Evolutionary conservation across 35 echinoderm and acorn worm genomes (phyloP).

Genomic region (Apostichopus parvimensis): DNA sequence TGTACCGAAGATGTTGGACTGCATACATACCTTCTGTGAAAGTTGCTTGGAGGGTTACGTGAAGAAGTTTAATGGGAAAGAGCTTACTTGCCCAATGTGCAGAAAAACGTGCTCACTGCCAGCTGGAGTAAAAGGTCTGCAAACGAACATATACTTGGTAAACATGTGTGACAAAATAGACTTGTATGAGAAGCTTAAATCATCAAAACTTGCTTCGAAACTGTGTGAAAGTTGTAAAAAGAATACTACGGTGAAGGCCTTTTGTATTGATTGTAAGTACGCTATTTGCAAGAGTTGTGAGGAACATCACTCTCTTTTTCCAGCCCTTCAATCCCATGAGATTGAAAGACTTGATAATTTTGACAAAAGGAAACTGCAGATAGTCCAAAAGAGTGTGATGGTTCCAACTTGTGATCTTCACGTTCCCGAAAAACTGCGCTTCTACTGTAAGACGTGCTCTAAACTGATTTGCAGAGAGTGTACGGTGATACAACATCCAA

Average conservation of each 20-base stretch:
- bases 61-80: not conserved
- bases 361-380: not conserved
- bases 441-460: constrained; percentile 61
- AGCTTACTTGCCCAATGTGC: constrained; percentile 14
- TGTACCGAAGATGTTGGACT: too few relatives aligned
- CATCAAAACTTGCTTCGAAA: not conserved
- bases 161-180: constrained; percentile 23
- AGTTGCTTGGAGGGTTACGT: constrained; percentile 25
- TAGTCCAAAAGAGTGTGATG: not conserved
- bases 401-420: constrained; percentile 30
- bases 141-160: constrained; percentile 4
- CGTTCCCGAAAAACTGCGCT: constrained; percentile 8
- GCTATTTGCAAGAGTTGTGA: constrained; percentile 6
- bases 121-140: constrained; percentile 4
- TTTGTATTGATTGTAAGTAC: constrained; percentile 23
- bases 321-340: not conserved
- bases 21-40: too few relatives aligned
- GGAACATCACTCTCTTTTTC: not conserved
- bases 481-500: constrained; percentile 41
- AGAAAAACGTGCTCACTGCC: not conserved
- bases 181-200: not conserved
- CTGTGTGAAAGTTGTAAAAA: constrained; percentile 12
- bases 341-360: not conserved
- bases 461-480: constrained; percentile 60
- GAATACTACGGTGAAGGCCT: not conserved